These are phyloP conservation scores for Hofmannophila pseudospretella DNA, from an alignment of 2,888 invertebrate genomes.

Conservation along the genomic window DNA sequence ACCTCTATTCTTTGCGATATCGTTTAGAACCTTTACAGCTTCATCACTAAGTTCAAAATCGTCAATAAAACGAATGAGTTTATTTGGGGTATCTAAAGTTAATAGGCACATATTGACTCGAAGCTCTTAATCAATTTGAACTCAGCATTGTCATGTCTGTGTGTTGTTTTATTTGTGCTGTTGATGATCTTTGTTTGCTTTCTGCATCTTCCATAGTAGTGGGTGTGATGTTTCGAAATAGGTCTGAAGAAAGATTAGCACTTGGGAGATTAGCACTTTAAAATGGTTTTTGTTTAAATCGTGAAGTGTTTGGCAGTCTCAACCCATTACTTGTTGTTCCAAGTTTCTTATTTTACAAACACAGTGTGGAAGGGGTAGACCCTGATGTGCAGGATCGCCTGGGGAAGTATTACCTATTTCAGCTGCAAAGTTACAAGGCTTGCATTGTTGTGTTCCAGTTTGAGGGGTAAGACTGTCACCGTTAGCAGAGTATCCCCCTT, in stretches of 20 bases:
- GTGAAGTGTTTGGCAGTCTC: too few species aligned
- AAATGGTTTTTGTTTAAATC: neutral
- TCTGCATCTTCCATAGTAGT: neutral
- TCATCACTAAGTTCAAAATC: constrained; percentile 15
- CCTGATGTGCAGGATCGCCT: too few species aligned
- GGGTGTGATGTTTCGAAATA: neutral
- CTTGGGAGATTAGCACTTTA: constrained; percentile 4
- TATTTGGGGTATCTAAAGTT: constrained; percentile 2
- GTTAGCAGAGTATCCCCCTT: too few species aligned
- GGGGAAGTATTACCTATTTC: too few species aligned
- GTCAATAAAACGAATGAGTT: neutral
- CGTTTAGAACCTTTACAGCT: constrained; percentile 1
- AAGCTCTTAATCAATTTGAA: constrained; percentile 58
- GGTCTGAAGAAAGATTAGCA: neutral
- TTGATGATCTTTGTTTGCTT: constrained; percentile 36
- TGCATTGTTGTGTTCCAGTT: too few species aligned
- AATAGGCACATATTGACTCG: constrained; percentile 36
- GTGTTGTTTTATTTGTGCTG: constrained; percentile 37
- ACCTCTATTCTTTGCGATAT: constrained; percentile 7
- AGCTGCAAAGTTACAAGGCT: too few species aligned
- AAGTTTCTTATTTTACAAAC: too few species aligned
- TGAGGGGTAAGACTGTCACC: too few species aligned
- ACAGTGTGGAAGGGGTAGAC: too few species aligned
- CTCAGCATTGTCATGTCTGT: constrained; percentile 48
- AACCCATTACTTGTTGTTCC: too few species aligned